A percentile compares a stretch with the other conserved stretches of the same genome.
Evolutionary conservation across 1,140 invertebrate genomes (phyloP).

Genomic region (Psix sp.): DNA sequence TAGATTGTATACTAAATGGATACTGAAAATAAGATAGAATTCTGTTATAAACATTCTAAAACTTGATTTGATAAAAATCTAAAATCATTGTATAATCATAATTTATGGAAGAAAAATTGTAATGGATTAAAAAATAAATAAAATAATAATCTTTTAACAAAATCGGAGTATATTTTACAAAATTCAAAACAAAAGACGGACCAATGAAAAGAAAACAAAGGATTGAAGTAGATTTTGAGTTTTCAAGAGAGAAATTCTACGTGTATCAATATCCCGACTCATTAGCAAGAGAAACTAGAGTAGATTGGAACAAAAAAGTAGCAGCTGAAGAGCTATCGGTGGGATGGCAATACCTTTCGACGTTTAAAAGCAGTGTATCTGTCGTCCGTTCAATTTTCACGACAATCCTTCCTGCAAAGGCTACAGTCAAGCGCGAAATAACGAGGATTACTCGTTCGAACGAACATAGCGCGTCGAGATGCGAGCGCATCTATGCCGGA

Average conservation of each 20-base stretch:
- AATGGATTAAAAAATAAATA: too few relatives aligned
- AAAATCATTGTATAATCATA: too few relatives aligned
- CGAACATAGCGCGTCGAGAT: slow-evolving; percentile 56
- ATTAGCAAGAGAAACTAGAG: slow-evolving; percentile 7
- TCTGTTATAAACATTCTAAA: slow-evolving; percentile 20
- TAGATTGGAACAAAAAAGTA: slow-evolving; percentile 9
- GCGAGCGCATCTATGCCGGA: slow-evolving; percentile 58
- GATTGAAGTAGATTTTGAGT: too few relatives aligned
- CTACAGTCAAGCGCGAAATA: slow-evolving; percentile 62
- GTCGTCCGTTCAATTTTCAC: slow-evolving; percentile 60
- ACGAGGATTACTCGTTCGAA: slow-evolving; percentile 60
- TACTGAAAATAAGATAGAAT: slow-evolving; percentile 11
- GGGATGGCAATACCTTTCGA: slow-evolving; percentile 46
- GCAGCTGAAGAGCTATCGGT: slow-evolving; percentile 32
- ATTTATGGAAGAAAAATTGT: too few relatives aligned
- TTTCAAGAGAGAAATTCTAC: too few relatives aligned
- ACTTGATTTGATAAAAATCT: too few relatives aligned
- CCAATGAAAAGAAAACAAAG: too few relatives aligned
- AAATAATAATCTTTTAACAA: too few relatives aligned
- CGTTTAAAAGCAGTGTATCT: slow-evolving; percentile 52
- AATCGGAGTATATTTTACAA: too few relatives aligned
- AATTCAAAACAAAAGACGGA: too few relatives aligned
- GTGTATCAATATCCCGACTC: too few relatives aligned
- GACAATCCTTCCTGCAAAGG: slow-evolving; percentile 60
- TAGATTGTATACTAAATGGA: slow-evolving; percentile 6